These are phyloP conservation scores for Musca domestica DNA, from an alignment of 1,140 invertebrate genomes.

Conservation along the genomic window DNA sequence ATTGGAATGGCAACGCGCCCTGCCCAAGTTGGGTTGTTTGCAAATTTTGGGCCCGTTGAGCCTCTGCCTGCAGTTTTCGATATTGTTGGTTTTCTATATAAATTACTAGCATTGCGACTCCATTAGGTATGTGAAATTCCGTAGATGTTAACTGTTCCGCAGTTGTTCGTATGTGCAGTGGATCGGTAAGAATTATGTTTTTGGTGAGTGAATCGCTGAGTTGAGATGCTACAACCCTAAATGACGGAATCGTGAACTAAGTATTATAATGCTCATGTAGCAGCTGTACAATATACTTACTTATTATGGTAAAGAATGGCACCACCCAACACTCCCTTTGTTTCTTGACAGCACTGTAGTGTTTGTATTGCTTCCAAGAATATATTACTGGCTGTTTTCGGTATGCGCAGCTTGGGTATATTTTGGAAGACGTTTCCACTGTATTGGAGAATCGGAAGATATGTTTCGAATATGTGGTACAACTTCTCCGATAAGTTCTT, in stretches of 20 bases:
- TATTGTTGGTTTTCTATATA: conserved; percentile 68
- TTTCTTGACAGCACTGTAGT: conserved; percentile 72
- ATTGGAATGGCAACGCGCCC: conserved; percentile 39
- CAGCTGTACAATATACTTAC: conserved; percentile 54
- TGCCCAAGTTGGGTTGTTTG: conserved; percentile 37
- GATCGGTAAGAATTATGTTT: conserved; percentile 74
- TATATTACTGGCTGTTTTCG: conserved; percentile 79
- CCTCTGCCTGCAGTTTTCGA: conserved; percentile 52
- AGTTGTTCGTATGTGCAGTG: conserved; percentile 74
- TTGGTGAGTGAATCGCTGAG: conserved; percentile 72
- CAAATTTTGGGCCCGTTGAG: conserved; percentile 45
- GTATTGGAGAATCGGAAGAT: conserved; percentile 75
- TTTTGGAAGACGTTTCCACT: conserved; percentile 76
- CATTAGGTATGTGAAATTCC: conserved; percentile 70
- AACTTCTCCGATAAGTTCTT: conserved; percentile 71
- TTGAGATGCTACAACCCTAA: conserved; percentile 76
- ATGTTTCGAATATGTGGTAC: conserved; percentile 80
- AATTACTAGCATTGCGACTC: conserved; percentile 74
- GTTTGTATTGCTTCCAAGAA: conserved; percentile 80
- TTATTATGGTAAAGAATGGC: conserved; percentile 80
- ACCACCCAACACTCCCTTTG: conserved; percentile 71
- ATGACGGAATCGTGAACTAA: conserved; percentile 35
- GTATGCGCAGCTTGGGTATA: conserved; percentile 71
- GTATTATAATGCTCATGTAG: neutral
- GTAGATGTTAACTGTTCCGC: conserved; percentile 64